Base-by-base conservation (phyloP, 2,113 vertebrate species). In the Bolborhynchus lineola region DNA sequence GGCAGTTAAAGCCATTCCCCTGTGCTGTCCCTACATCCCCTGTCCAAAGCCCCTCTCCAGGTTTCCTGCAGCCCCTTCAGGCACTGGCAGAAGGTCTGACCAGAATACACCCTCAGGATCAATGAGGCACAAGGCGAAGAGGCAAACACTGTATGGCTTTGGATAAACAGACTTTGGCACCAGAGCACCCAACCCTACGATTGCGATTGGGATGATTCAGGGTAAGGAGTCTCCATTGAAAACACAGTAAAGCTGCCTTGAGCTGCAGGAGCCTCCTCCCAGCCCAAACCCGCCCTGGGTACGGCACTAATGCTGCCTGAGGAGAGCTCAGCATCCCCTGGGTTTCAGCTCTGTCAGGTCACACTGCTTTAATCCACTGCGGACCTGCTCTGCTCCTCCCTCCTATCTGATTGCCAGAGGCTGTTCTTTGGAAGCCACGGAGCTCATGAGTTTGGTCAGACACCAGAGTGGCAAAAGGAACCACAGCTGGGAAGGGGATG, bases 101-200 rank as follows among this genome's bases (percentile, higher is more conserved):
- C 53, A 33, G 60, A 68, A 62, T 24, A 3, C 3, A 5, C 9
- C 31, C 46, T 26, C 2, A 1, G 2, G 0, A 0, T 29, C 77
- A 39, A 4, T 3, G 2, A 31, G 17, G 46, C 44, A 20, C 39
- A 80, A 57, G 46, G 25, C 49, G 7, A 69, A 41, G 86, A 41
- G 71, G 77, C 4, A 28, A n/a, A 19, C 18, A 7, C 8, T 5
- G 0, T 7, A 16, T 75, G 17, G 33, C 12, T 91, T 24, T 33
- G 20, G 20, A 60, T 18, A 33, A 55, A 37, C 26, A 57, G n/a
- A 3, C 13, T 49, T n/a, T 46, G 18, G 71, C 62, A 69, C 16
- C 65, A 46, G 41, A 65, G 50, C 33, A 35, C 7, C 44, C 3
- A 37, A 18, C 69, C n/a, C 53, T 23, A 13, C 5, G n/a, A n/a